A percentile compares a stretch with the other conserved stretches of the same genome.
Conservation (phyloP, 2,797 vertebrate species). For the Lepilemur septentrionalis region DNA sequence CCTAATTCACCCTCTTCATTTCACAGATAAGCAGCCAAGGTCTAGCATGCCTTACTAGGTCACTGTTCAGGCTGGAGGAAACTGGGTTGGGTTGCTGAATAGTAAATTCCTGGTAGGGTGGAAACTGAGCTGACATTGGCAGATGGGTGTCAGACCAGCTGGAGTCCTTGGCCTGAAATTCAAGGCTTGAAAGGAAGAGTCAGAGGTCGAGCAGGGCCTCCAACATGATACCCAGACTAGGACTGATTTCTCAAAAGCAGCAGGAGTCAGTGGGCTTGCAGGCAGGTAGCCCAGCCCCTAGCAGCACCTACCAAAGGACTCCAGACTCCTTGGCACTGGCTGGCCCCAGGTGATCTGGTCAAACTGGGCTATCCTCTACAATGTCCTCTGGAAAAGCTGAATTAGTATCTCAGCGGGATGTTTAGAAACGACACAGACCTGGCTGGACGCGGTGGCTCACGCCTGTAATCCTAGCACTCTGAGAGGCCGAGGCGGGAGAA, state of each 20-base stretch:
- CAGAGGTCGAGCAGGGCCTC: neutral
- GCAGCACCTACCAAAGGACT: neutral
- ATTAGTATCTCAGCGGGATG: neutral
- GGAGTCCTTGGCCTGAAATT: conserved; percentile 27
- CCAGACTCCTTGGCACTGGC: neutral
- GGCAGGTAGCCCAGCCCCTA: neutral
- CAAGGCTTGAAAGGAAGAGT: conserved; percentile 8
- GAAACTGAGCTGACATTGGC: conserved; percentile 25
- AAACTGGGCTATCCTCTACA: neutral
- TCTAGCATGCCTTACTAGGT: conserved; percentile 26
- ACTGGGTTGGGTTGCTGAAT: conserved; percentile 2
- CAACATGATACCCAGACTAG: neutral
- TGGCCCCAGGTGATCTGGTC: neutral
- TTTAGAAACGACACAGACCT: neutral
- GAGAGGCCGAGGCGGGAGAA: too few relatives aligned
- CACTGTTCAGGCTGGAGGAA: conserved; percentile 26
- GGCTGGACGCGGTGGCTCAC: too few relatives aligned
- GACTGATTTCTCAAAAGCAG: conserved; percentile 1
- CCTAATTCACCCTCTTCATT: conserved; percentile 4
- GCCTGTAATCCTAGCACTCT: too few relatives aligned
- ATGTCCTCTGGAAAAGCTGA: neutral
- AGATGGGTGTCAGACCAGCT: neutral
- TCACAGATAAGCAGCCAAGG: conserved; percentile 1
- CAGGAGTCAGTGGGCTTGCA: neutral
- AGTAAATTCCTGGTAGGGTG: conserved; percentile 42